phyloP scores from a whole-genome alignment of 2,113 vertebrate genomes.

The Myotis lucifugus region DNA sequence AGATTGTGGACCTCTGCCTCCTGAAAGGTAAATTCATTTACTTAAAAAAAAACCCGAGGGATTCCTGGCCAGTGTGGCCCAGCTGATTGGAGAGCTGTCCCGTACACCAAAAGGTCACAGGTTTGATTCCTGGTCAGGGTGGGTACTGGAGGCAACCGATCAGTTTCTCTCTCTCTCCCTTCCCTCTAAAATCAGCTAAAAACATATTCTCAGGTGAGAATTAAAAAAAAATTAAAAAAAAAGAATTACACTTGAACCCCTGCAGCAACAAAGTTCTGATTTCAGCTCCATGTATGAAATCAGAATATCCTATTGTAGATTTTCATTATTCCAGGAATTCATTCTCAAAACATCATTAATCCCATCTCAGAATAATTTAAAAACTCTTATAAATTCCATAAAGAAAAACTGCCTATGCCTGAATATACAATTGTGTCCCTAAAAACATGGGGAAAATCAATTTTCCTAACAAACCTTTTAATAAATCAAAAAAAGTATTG shows the following conservation, averaged over 20 bases:
- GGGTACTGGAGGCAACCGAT: background rate
- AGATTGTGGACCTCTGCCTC: background rate
- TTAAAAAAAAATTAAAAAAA: background rate
- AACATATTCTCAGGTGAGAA: background rate
- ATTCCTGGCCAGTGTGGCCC: background rate
- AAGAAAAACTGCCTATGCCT: background rate
- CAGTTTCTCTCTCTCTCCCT: background rate
- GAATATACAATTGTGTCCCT: constrained; percentile 9
- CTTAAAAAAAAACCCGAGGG: background rate
- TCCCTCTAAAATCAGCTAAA: background rate
- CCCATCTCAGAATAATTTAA: background rate
- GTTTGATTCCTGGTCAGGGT: background rate
- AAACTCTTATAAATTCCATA: background rate
- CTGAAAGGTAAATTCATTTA: background rate
- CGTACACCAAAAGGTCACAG: background rate
- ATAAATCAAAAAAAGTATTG: background rate
- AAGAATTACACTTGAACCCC: background rate
- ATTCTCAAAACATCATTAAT: constrained; percentile 22
- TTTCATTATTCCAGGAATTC: background rate
- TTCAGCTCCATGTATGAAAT: background rate
- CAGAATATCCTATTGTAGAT: background rate
- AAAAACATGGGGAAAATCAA: background rate
- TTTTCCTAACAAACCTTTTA: constrained; percentile 3
- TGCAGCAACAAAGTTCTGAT: background rate
- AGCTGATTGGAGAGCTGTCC: background rate